Percentiles rank a stretch among this genome's conserved stretches.
phyloP scores from a whole-genome alignment of 2,797 vertebrate genomes.

The Podarcis siculus region DNA sequence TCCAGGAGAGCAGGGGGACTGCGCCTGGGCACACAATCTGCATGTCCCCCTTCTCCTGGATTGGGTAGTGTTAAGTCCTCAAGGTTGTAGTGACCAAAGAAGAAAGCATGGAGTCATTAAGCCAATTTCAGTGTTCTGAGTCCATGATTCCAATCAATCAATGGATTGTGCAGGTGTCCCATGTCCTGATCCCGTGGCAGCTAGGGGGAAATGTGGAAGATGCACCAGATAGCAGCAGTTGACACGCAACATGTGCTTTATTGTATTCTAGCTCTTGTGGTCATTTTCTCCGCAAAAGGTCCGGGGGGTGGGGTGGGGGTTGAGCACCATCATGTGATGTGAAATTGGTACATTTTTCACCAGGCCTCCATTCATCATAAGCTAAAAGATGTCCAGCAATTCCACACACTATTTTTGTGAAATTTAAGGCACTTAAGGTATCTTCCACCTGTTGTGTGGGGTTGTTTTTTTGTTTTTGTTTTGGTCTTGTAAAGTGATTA shows the following conservation, averaged over 20 bases:
- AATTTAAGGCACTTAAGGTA: accelerated
- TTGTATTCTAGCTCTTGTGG: not conserved
- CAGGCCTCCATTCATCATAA: not conserved
- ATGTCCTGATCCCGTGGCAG: not conserved
- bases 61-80: not conserved
- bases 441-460: accelerated
- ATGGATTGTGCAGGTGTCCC: accelerated
- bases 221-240: not conserved
- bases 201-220: not conserved
- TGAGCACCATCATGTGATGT: not conserved
- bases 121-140: not conserved
- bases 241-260: not conserved
- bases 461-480: too few species aligned
- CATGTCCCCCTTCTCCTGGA: too few species aligned
- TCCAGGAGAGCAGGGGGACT: too few species aligned
- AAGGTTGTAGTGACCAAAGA: not conserved
- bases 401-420: not conserved
- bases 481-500: constrained; percentile 6
- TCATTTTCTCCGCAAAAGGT: not conserved
- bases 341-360: too few species aligned
- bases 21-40: too few species aligned
- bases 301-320: not conserved
- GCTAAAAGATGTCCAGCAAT: not conserved
- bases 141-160: not conserved
- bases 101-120: not conserved